Evolutionary conservation across 2,113 vertebrate species (phyloP).

Genomic region (Gambusia holbrooki): DNA sequence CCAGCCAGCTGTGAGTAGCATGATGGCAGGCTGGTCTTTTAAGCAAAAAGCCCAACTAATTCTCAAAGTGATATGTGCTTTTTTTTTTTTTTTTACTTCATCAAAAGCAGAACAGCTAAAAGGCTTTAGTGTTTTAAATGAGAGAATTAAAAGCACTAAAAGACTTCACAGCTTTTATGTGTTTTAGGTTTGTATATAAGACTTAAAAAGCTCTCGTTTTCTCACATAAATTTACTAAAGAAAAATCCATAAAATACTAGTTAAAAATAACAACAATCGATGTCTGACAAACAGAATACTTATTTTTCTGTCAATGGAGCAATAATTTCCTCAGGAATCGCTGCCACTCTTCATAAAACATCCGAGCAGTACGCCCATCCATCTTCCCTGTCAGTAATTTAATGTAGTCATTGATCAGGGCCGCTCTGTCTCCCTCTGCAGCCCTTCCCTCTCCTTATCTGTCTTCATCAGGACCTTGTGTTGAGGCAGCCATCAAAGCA

Average conservation of each 20-base stretch:
- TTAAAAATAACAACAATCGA: background rate
- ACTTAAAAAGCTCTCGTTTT: background rate
- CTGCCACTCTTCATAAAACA: background rate
- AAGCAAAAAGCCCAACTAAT: no score
- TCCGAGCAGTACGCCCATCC: background rate
- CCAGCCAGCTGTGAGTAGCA: no score
- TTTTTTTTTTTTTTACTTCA: no score
- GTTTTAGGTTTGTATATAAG: no score
- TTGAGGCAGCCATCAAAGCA: constrained; percentile 55
- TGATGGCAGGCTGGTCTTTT: no score
- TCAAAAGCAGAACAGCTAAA: no score
- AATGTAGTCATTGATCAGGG: constrained; percentile 28
- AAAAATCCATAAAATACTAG: background rate
- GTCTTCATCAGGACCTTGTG: constrained; percentile 57
- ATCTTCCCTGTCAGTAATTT: constrained; percentile 8
- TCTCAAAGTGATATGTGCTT: no score
- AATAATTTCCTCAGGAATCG: background rate
- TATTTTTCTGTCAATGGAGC: background rate
- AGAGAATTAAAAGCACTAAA: no score
- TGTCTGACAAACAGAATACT: background rate
- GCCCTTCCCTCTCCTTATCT: constrained; percentile 24
- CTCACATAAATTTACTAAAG: no score
- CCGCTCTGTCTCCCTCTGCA: background rate
- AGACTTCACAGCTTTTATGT: no score
- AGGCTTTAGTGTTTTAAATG: no score